Conservation (phyloP, 2,113 vertebrate genomes). For the Nematolebias whitei region DNA sequence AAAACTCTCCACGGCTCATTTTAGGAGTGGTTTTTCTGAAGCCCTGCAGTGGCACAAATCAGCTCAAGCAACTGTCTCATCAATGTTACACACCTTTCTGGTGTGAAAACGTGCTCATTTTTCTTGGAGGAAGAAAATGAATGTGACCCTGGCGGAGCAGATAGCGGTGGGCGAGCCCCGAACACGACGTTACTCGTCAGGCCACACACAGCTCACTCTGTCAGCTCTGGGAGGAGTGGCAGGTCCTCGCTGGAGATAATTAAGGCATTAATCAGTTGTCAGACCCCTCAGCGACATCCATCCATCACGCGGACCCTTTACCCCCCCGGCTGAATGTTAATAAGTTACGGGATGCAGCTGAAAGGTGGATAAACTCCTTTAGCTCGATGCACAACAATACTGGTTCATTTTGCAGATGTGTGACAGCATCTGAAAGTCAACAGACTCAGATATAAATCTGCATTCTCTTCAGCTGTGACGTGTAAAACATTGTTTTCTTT, state of each 20-base stretch:
- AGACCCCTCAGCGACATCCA: slow-evolving; percentile 80
- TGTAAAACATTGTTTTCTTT: slow-evolving; percentile 22
- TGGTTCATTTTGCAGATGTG: slow-evolving; percentile 46
- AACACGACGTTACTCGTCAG: slow-evolving; percentile 72
- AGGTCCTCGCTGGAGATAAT: slow-evolving; percentile 80
- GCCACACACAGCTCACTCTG: slow-evolving; percentile 76
- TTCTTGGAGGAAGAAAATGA: slow-evolving; percentile 66
- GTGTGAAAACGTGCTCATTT: slow-evolving; percentile 55
- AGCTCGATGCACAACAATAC: slow-evolving; percentile 43
- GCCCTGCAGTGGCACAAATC: slow-evolving; percentile 39
- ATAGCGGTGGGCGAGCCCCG: slow-evolving; percentile 75
- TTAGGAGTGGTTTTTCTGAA: slow-evolving; percentile 29
- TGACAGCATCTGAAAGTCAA: slow-evolving; percentile 39
- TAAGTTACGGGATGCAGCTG: slow-evolving; percentile 65
- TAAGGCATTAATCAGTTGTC: slow-evolving; percentile 85
- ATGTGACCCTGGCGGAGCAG: slow-evolving; percentile 73
- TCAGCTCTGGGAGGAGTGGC: slow-evolving; percentile 70
- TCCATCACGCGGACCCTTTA: slow-evolving; percentile 73
- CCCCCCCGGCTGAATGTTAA: slow-evolving; percentile 76
- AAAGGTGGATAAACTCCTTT: slow-evolving; percentile 68
- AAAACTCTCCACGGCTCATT: slow-evolving; percentile 16
- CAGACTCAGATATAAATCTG: slow-evolving; percentile 13
- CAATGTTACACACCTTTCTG: slow-evolving; percentile 48
- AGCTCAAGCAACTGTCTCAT: slow-evolving; percentile 52
- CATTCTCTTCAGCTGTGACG: slow-evolving; percentile 29